Percentiles rank a stretch among this genome's conserved stretches.
These are phyloP conservation scores for Eretmocerus hayati DNA, from an alignment of 2,888 invertebrate species.

Conservation along the genomic window DNA sequence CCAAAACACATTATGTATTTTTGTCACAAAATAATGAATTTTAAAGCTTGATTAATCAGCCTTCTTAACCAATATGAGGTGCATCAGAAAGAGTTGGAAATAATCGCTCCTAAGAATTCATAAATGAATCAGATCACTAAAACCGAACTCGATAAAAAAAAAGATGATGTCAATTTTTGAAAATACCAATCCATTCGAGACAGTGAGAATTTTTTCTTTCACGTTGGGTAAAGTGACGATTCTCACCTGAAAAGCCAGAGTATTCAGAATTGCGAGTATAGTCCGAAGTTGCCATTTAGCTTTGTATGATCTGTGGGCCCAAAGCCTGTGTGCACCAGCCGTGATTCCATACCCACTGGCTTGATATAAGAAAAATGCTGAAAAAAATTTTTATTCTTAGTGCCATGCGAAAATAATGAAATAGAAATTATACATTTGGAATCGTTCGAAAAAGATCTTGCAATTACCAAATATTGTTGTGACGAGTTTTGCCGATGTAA, in stretches of 20 bases:
- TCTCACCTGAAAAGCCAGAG: constrained; percentile 83
- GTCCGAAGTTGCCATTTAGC: constrained; percentile 83
- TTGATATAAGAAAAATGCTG: constrained; percentile 69
- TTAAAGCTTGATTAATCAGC: not conserved
- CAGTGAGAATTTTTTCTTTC: too few relatives aligned
- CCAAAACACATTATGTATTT: not conserved
- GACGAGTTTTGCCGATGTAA: constrained; percentile 67
- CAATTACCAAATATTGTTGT: constrained; percentile 70
- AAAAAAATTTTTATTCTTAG: too few relatives aligned
- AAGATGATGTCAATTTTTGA: too few relatives aligned
- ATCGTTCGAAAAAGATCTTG: too few relatives aligned
- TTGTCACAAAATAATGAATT: not conserved
- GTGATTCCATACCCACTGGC: constrained; percentile 86
- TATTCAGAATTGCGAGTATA: constrained; percentile 75
- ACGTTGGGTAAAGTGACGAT: too few relatives aligned
- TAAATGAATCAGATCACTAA: too few relatives aligned
- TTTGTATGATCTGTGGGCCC: constrained; percentile 95
- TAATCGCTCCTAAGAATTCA: too few relatives aligned
- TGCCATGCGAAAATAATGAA: too few relatives aligned
- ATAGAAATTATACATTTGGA: too few relatives aligned
- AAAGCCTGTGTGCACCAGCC: constrained; percentile 92
- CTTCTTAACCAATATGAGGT: constrained; percentile 57
- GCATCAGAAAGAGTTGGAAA: too few relatives aligned
- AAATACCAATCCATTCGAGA: too few relatives aligned
- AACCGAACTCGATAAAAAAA: too few relatives aligned